A percentile compares a stretch with the other conserved stretches of the same genome.
Evolutionary conservation across 23 tunicate species (phyloP).

Genomic region (Styela clava): DNA sequence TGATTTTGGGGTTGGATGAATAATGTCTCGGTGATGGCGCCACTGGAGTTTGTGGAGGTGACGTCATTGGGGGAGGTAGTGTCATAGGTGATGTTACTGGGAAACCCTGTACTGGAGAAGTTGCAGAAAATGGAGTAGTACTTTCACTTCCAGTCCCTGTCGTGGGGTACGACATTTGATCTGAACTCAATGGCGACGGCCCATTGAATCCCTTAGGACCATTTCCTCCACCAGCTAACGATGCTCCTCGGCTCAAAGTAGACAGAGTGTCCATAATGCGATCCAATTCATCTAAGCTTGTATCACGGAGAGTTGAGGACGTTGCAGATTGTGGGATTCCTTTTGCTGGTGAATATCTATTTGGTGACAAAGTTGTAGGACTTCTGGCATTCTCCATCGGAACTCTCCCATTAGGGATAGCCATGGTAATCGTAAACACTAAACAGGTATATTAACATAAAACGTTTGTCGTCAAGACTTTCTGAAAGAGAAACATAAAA

Average conservation of each 20-base stretch:
- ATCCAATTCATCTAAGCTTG: slow-evolving; percentile 24
- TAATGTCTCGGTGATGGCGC: slow-evolving; percentile 13
- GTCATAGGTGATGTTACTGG: not conserved
- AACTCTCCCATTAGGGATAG: slow-evolving; percentile 3
- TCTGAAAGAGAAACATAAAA: too few relatives aligned
- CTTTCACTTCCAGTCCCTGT: not conserved
- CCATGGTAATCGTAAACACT: slow-evolving; percentile 7
- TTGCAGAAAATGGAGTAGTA: not conserved
- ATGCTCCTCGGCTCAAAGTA: slow-evolving; percentile 8
- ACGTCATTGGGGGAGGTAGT: slow-evolving; percentile 24
- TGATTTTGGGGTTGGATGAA: slow-evolving; percentile 22
- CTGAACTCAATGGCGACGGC: not conserved
- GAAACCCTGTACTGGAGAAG: not conserved
- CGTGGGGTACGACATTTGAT: slow-evolving; percentile 6
- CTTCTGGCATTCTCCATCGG: not conserved
- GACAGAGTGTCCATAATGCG: slow-evolving; percentile 30
- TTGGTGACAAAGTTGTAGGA: slow-evolving; percentile 3
- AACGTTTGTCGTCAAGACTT: too few relatives aligned
- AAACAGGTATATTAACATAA: too few relatives aligned
- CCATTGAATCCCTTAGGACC: not conserved
- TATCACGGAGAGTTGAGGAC: slow-evolving; percentile 19
- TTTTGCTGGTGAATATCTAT: not conserved
- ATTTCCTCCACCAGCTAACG: not conserved
- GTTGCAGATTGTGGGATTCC: slow-evolving; percentile 17
- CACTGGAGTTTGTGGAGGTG: slow-evolving; percentile 22